phyloP scores from a whole-genome alignment of 2,888 invertebrate genomes.

The Sepiola atlantica region DNA sequence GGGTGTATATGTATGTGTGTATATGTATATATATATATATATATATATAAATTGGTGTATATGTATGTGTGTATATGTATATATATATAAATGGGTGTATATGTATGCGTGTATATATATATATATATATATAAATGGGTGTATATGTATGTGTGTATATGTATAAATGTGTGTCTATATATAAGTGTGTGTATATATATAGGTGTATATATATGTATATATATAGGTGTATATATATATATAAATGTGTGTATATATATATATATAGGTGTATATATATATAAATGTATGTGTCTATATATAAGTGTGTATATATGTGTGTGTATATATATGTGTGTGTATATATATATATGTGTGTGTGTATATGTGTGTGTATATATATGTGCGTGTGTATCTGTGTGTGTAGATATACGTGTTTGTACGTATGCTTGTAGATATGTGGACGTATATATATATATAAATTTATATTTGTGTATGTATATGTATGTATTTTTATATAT shows the following conservation, averaged over 20 bases:
- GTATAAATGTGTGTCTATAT: too few species aligned
- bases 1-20: background rate
- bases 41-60: background rate
- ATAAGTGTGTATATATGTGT: constrained; percentile 36
- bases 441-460: background rate
- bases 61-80: background rate
- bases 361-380: constrained; percentile 16
- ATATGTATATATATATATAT: background rate
- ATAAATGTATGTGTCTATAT: background rate
- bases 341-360: constrained; percentile 39
- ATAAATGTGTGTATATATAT: background rate
- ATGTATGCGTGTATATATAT: background rate
- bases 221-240: background rate
- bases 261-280: background rate
- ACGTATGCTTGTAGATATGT: background rate
- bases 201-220: background rate
- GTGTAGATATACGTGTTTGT: constrained; percentile 21
- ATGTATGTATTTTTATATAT: background rate
- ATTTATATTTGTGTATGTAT: background rate
- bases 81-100: background rate
- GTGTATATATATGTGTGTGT: constrained; percentile 40
- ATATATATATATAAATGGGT: background rate
- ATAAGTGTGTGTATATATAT: background rate
- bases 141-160: too few species aligned
- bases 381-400: constrained; percentile 44